A percentile compares a stretch with the other conserved stretches of the same genome.
Evolutionary conservation across 2,113 vertebrate species (phyloP).

Genomic region (Romanogobio albipinnatus): DNA sequence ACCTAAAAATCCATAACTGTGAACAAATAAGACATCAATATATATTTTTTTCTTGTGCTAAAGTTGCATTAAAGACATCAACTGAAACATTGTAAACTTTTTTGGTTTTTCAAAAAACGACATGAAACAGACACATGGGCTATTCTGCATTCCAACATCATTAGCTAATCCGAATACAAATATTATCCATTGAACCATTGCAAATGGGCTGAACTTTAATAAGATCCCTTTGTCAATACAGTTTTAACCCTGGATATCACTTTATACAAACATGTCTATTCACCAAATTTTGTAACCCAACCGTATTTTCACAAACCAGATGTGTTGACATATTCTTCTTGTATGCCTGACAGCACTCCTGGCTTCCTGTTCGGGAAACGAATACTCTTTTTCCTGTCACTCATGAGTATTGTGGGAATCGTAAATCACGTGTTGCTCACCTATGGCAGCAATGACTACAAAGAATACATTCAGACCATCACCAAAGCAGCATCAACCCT

Average conservation of each 20-base stretch:
- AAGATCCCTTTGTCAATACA: neutral
- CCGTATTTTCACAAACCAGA: neutral
- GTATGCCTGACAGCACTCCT: conserved; percentile 78
- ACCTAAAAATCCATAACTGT: neutral
- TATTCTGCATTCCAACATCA: neutral
- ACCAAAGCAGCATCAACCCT: conserved; percentile 82
- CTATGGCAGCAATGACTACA: conserved; percentile 81
- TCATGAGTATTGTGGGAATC: conserved; percentile 90
- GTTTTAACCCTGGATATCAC: neutral
- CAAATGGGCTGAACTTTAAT: neutral
- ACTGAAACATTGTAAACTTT: too few species aligned
- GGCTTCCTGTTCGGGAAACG: conserved; percentile 94
- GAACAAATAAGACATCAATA: neutral
- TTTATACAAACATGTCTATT: neutral
- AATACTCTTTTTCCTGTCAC: conserved; percentile 85
- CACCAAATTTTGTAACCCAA: neutral
- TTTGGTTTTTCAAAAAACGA: neutral
- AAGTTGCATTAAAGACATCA: too few species aligned
- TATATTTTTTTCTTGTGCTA: too few species aligned
- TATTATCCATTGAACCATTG: neutral
- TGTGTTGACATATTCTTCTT: neutral
- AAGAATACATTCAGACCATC: conserved; percentile 83
- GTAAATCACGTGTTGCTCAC: conserved; percentile 83
- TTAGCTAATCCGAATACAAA: conserved; percentile 14
- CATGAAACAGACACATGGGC: neutral